These are phyloP conservation scores for Melieria picta DNA, from an alignment of 2,888 invertebrate species.

Conservation along the genomic window DNA sequence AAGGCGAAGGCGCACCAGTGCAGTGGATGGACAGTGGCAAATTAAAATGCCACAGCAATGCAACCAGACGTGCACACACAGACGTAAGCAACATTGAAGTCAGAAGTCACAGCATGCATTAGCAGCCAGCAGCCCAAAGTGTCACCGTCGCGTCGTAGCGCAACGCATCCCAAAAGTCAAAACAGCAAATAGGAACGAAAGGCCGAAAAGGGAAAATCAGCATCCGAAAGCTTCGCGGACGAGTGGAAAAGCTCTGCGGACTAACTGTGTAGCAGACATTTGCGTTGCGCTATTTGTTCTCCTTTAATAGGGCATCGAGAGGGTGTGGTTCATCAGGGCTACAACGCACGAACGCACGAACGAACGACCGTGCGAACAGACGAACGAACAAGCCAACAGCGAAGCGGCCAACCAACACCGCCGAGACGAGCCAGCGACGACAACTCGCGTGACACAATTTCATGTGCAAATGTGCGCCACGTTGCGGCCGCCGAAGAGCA, in stretches of 20 bases:
- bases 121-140: no score
- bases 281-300: constrained; percentile 17
- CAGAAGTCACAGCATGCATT: no score
- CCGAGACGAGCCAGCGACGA: no score
- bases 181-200: no score
- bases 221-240: constrained; percentile 23
- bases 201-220: constrained; percentile 20
- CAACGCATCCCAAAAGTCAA: no score
- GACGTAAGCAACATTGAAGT: no score
- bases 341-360: constrained; percentile 28
- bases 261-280: background rate
- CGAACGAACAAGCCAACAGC: background rate
- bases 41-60: no score
- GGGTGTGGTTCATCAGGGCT: constrained; percentile 58
- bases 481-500: no score
- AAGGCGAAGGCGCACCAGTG: no score
- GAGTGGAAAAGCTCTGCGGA: constrained; percentile 9
- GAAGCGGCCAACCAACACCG: background rate
- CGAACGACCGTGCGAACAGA: constrained; percentile 3
- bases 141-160: no score
- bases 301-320: constrained; percentile 60
- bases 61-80: no score
- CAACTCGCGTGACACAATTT: constrained; percentile 33
- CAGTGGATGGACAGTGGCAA: no score
- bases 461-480: background rate